These are phyloP conservation scores for Xestia rhomboidea DNA, from an alignment of 2,888 invertebrate species.

Conservation along the genomic window DNA sequence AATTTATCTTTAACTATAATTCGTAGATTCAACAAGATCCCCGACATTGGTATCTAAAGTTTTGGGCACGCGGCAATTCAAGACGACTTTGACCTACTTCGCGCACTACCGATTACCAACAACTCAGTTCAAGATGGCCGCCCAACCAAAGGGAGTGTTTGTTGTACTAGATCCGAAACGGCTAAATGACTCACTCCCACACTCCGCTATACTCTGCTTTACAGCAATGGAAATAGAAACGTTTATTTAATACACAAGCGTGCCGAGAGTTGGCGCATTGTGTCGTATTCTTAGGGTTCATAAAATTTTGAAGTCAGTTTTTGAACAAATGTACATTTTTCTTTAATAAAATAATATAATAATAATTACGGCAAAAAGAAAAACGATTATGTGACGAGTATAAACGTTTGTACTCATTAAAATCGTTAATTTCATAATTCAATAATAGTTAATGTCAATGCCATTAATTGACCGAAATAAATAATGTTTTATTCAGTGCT, in stretches of 20 bases:
- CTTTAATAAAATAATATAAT: no score
- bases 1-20: conserved; percentile 32
- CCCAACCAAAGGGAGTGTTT: conserved; percentile 78
- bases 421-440: not conserved
- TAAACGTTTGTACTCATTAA: conserved; percentile 5
- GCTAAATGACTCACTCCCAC: conserved; percentile 65
- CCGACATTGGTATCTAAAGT: conserved; percentile 68
- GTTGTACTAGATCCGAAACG: conserved; percentile 67
- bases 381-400: not conserved
- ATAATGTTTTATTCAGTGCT: conserved; percentile 56
- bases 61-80: conserved; percentile 76
- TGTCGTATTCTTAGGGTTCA: conserved; percentile 43
- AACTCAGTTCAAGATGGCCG: conserved; percentile 81
- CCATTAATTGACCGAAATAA: conserved; percentile 33
- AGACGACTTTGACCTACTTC: conserved; percentile 86
- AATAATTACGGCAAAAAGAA: not conserved
- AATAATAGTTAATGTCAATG: conserved; percentile 26
- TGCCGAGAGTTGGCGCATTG: conserved; percentile 56
- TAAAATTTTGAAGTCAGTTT: conserved; percentile 23
- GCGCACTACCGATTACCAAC: conserved; percentile 73
- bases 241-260: conserved; percentile 39
- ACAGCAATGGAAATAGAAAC: conserved; percentile 62
- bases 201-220: conserved; percentile 61
- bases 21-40: conserved; percentile 52
- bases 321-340: conserved; percentile 1